Evolutionary conservation across 2,797 vertebrate species (phyloP).

Genomic region (Florisuga fusca): DNA sequence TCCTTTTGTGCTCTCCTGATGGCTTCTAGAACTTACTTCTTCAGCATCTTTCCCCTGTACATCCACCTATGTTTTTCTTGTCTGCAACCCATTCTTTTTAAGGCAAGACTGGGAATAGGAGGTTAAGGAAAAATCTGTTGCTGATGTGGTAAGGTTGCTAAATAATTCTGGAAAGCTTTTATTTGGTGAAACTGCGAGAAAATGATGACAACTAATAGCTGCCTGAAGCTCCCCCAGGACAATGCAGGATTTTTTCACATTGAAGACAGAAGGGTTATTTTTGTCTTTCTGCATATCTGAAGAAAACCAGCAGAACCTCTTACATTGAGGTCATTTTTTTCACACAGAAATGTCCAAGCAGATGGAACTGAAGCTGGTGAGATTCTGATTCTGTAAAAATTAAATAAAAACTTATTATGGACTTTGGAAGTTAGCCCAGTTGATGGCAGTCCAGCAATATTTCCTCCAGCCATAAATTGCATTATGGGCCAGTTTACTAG

Average conservation of each 20-base stretch:
- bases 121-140: background rate
- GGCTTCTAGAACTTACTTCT: background rate
- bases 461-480: constrained; percentile 5
- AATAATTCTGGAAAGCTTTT: constrained; percentile 4
- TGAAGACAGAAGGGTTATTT: constrained; percentile 29
- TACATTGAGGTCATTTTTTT: constrained; percentile 52
- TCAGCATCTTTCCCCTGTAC: background rate
- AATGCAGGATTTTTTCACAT: constrained; percentile 14
- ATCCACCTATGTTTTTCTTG: constrained; percentile 15
- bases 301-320: constrained; percentile 39
- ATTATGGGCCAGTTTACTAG: background rate
- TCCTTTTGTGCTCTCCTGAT: background rate
- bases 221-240: constrained; percentile 17
- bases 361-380: background rate
- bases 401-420: constrained; percentile 26
- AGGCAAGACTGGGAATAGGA: background rate
- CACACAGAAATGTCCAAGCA: constrained; percentile 54
- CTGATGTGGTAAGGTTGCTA: background rate
- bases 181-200: background rate
- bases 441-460: constrained; percentile 31
- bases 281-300: constrained; percentile 23
- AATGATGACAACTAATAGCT: background rate
- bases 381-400: constrained; percentile 37
- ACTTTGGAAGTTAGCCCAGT: constrained; percentile 50
- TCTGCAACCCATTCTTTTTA: constrained; percentile 5